These are phyloP conservation scores for Autographa gamma DNA, from an alignment of 2,888 invertebrate genomes.

Conservation along the genomic window DNA sequence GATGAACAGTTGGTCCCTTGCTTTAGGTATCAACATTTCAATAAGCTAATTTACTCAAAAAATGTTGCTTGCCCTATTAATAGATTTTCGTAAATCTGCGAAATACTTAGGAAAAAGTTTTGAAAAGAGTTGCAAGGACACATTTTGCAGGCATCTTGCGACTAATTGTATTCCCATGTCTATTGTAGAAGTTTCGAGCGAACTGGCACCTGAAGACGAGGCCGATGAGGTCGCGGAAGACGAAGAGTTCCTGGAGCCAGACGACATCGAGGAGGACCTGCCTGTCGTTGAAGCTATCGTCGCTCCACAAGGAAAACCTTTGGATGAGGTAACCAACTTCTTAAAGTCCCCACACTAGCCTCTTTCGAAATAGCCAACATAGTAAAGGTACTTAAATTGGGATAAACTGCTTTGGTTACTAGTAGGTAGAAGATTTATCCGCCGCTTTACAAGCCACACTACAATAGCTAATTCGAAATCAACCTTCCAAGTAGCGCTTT, in stretches of 20 bases:
- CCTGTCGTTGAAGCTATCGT: conserved; percentile 76
- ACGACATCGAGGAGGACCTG: conserved; percentile 73
- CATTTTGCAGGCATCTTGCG: background rate
- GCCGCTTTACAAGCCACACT: no score
- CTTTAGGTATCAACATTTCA: no score
- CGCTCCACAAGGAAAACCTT: conserved; percentile 79
- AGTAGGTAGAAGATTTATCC: background rate
- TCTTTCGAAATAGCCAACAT: no score
- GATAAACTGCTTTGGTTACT: background rate
- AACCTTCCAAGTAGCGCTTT: no score
- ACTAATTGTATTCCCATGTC: background rate
- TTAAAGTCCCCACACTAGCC: no score
- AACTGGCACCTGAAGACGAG: conserved; percentile 61
- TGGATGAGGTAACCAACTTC: conserved; percentile 80
- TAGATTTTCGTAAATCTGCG: no score
- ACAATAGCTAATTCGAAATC: no score
- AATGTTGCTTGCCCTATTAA: no score
- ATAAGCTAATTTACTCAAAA: no score
- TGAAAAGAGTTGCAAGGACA: background rate
- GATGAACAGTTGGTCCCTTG: no score
- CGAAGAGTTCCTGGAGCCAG: conserved; percentile 73
- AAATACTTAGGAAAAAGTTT: no score
- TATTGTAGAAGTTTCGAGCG: conserved; percentile 61
- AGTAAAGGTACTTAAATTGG: no score
- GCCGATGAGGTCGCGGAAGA: conserved; percentile 66